phyloP scores from a whole-genome alignment of 2,113 vertebrate genomes.

The Paramisgurnus dabryanus region DNA sequence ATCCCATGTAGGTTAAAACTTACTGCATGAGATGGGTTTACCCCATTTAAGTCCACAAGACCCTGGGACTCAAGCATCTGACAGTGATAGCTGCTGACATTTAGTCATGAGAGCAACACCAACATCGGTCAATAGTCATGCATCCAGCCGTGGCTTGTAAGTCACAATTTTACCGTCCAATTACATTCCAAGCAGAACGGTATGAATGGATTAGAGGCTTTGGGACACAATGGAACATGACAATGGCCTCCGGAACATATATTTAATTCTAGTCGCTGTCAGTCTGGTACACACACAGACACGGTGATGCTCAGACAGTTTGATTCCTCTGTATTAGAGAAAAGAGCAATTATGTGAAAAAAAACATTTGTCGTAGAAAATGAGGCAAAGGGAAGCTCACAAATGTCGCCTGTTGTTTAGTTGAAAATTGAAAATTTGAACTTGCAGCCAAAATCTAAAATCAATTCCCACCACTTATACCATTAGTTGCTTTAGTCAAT shows the following conservation, averaged over 20 bases:
- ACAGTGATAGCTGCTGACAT: conserved; percentile 36
- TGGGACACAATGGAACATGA: conserved; percentile 61
- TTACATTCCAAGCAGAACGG: conserved; percentile 58
- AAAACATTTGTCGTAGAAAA: conserved; percentile 1
- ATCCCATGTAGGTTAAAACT: not conserved
- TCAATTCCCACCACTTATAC: no score
- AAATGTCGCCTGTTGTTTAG: not conserved
- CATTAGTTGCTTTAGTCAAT: no score
- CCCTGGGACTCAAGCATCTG: not conserved
- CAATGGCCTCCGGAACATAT: conserved; percentile 55
- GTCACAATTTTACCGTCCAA: conserved; percentile 58
- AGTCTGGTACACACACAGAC: conserved; percentile 48
- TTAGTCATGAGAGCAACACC: conserved; percentile 31
- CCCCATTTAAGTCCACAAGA: conserved; percentile 2
- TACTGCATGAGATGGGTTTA: not conserved
- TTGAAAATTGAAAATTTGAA: no score
- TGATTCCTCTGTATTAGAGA: conserved; percentile 10
- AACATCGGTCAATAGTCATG: conserved; percentile 40
- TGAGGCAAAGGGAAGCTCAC: not conserved
- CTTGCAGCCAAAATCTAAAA: no score
- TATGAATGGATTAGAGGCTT: conserved; percentile 62
- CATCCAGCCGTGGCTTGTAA: conserved; percentile 36
- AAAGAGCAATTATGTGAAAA: conserved; percentile 42
- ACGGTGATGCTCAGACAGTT: conserved; percentile 9
- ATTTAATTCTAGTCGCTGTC: conserved; percentile 60